Evolutionary conservation across 2,797 vertebrate genomes (phyloP), one percentile per base, ranked within the genome.

Genomic region (Muscicapa striata): DNA sequence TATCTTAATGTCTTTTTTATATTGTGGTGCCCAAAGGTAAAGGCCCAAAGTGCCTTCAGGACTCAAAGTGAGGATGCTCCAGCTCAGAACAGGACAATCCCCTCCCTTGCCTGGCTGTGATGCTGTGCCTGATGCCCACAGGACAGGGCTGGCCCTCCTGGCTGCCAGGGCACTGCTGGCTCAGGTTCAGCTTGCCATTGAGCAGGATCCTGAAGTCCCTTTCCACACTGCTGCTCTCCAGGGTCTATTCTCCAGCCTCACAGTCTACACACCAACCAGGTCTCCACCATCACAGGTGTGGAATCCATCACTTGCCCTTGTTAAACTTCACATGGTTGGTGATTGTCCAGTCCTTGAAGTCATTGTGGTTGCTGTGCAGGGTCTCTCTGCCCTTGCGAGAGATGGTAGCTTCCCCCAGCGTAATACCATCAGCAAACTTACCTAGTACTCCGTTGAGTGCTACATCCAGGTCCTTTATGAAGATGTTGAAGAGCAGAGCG

Each of bases 51-150:
- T 23, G 7, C 18, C 12, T 32, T 3, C 30, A 54, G 18, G 2
- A 48, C 11, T 8, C 2, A 0, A 54, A 13, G 18, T 46, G 30
- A 67, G 30, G 54, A 21, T 2, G 3, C 1, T 0, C 7, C 62
- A 40, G 15, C 0, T 3, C 34, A 74, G 77, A 54, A 54, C 0
- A 0, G 34, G 34, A 48, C 24, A 74, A 54, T 16, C 4, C 15
- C 14, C 24, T 27, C 12, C 11, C 10, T 67, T 15, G 4, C 24
- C 68, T 0, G 0, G 10, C 34, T 52, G 16, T 0, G 0, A 15
- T 34, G 46, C n/a, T 67, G 22, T 36, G 17, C 34, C 40, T 61
- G 54, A 19, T 48, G n/a, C 17, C 0, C 29, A 15, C 2, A 30
- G 30, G 15, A 36, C 40, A 61, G 0, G 1, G 13, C 0, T 72